Evolutionary conservation across 1,140 invertebrate genomes (phyloP).

Genomic region (Panagrolaimus sp.): DNA sequence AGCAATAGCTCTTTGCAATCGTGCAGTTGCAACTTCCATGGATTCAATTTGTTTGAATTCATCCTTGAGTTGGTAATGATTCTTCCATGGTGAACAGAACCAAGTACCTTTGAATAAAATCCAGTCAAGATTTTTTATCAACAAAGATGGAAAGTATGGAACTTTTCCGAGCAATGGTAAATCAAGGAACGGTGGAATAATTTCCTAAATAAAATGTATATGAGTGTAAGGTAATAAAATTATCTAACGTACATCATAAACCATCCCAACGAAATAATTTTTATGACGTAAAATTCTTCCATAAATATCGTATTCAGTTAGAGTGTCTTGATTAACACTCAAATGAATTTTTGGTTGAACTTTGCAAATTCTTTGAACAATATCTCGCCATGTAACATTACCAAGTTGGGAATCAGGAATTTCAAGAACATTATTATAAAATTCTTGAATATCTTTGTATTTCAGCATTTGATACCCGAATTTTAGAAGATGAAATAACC

Average conservation of each 20-base stretch:
- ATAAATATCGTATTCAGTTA: slow-evolving; percentile 94
- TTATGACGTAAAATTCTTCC: slow-evolving; percentile 84
- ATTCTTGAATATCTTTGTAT: slow-evolving; percentile 83
- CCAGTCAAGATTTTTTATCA: slow-evolving; percentile 53
- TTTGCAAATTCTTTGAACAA: slow-evolving; percentile 60
- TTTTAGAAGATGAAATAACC: slow-evolving; percentile 72
- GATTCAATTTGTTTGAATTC: slow-evolving; percentile 81
- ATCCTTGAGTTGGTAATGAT: slow-evolving; percentile 86
- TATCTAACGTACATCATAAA: slow-evolving; percentile 83
- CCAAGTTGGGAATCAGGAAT: slow-evolving; percentile 48
- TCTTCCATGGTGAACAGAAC: slow-evolving; percentile 78
- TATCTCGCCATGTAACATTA: slow-evolving; percentile 51
- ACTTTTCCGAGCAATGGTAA: slow-evolving; percentile 54
- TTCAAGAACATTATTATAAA: slow-evolving; percentile 67
- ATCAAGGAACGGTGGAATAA: slow-evolving; percentile 46
- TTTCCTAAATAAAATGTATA: slow-evolving; percentile 36
- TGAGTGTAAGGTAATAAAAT: slow-evolving; percentile 15
- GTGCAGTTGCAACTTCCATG: slow-evolving; percentile 72
- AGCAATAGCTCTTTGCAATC: slow-evolving; percentile 59
- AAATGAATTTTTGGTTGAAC: slow-evolving; percentile 90
- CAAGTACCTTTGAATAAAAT: slow-evolving; percentile 70
- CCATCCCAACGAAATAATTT: slow-evolving; percentile 95
- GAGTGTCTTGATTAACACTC: slow-evolving; percentile 89
- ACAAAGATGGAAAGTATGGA: slow-evolving; percentile 46
- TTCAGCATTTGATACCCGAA: slow-evolving; percentile 76